A percentile compares a stretch with the other conserved stretches of the same genome.
Conservation (phyloP, 1,140 invertebrate genomes). For the Latrodectus geometricus region DNA sequence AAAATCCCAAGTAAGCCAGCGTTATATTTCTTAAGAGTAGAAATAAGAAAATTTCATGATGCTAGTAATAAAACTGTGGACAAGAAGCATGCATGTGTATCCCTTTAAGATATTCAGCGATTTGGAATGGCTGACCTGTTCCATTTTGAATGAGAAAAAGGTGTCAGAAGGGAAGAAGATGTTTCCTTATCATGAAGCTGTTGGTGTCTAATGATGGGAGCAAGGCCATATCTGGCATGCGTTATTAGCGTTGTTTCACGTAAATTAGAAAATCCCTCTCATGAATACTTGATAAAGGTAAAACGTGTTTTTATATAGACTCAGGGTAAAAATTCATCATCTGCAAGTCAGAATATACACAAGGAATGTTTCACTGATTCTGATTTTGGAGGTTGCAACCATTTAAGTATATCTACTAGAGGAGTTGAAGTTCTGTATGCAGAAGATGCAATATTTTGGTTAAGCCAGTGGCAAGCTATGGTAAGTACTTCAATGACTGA, state of each 20-base stretch:
- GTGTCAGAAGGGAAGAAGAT: not conserved
- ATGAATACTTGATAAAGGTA: conserved; percentile 67
- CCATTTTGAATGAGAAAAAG: conserved; percentile 7
- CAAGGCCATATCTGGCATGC: no score
- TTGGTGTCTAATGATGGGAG: conserved; percentile 69
- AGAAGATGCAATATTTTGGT: conserved; percentile 36
- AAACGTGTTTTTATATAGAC: conserved; percentile 72
- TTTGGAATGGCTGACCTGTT: conserved; percentile 58
- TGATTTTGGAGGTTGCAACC: conserved; percentile 68
- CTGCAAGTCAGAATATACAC: conserved; percentile 64
- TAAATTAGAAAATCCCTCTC: conserved; percentile 14
- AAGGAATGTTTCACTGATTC: conserved; percentile 66
- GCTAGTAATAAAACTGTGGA: conserved; percentile 27
- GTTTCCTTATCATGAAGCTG: conserved; percentile 59
- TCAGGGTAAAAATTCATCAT: conserved; percentile 67
- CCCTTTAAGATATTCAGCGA: conserved; percentile 43
- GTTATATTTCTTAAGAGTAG: conserved; percentile 45
- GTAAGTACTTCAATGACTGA: conserved; percentile 51
- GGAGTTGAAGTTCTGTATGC: conserved; percentile 24
- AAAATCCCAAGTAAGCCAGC: not conserved
- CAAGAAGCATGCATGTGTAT: conserved; percentile 48
- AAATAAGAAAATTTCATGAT: conserved; percentile 26
- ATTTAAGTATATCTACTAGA: conserved; percentile 52
- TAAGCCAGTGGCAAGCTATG: conserved; percentile 18
- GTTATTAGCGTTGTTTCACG: conserved; percentile 65